Conservation (phyloP, 1,140 invertebrate genomes). For the Anoplolepis gracilipes region DNA sequence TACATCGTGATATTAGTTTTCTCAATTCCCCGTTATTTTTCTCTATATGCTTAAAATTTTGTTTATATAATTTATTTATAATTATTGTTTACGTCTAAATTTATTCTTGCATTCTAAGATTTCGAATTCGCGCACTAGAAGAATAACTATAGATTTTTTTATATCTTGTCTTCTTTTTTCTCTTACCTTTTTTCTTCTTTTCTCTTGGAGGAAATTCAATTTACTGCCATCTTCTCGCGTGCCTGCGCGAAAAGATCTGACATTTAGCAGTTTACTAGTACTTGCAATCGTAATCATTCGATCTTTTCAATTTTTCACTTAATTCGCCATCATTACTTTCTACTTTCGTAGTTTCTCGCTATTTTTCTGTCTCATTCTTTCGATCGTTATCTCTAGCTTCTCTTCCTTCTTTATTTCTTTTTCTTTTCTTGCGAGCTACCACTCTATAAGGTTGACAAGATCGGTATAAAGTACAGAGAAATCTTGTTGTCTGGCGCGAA, state of each 20-base stretch:
- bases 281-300: slow-evolving; percentile 71
- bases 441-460: slow-evolving; percentile 65
- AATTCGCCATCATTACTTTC: slow-evolving; percentile 36
- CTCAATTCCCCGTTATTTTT: background rate
- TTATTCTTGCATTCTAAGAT: background rate
- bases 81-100: background rate
- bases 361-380: slow-evolving; percentile 7
- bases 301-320: slow-evolving; percentile 68
- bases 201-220: slow-evolving; percentile 61
- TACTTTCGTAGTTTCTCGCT: background rate
- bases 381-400: background rate
- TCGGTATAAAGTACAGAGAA: slow-evolving; percentile 70
- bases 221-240: slow-evolving; percentile 60
- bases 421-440: slow-evolving; percentile 37
- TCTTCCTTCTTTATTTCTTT: slow-evolving; percentile 11
- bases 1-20: background rate
- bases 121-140: background rate
- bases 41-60: background rate
- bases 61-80: background rate
- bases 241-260: slow-evolving; percentile 64
- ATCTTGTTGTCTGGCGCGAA: slow-evolving; percentile 75
- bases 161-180: background rate
- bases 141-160: slow-evolving; percentile 36
- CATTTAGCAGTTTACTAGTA: slow-evolving; percentile 66
- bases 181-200: background rate